Evolutionary conservation across 2,113 vertebrate genomes (phyloP).

Genomic region (Paramormyrops kingsleyae): DNA sequence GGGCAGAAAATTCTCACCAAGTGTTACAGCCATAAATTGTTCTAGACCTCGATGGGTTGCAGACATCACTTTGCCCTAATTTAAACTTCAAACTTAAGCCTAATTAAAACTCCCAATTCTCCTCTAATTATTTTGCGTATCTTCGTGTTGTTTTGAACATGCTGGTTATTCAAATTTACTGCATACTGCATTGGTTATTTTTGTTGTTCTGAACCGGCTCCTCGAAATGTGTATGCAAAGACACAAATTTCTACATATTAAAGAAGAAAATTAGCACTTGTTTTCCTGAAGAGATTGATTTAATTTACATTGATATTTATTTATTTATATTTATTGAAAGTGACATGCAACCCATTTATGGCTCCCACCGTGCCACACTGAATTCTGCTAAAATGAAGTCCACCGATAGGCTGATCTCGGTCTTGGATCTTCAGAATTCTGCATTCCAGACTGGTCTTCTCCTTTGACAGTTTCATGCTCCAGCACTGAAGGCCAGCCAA

Average conservation of each 20-base stretch:
- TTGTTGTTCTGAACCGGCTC: background rate
- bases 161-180: background rate
- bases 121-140: background rate
- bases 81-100: background rate
- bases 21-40: background rate
- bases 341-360: background rate
- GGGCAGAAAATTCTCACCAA: background rate
- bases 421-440: background rate
- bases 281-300: background rate
- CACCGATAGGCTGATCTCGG: background rate
- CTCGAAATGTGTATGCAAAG: background rate
- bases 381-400: background rate
- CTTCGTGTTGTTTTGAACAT: background rate
- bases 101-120: background rate
- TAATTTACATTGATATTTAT: background rate
- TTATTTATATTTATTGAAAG: background rate
- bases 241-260: background rate
- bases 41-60: background rate
- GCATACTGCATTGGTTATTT: background rate
- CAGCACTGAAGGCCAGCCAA: background rate
- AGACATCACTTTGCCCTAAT: background rate
- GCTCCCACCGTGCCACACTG: background rate
- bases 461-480: background rate
- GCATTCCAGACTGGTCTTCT: background rate
- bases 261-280: background rate